phyloP scores from a whole-genome alignment of 2,113 vertebrate genomes.

The Bufo gargarizans region DNA sequence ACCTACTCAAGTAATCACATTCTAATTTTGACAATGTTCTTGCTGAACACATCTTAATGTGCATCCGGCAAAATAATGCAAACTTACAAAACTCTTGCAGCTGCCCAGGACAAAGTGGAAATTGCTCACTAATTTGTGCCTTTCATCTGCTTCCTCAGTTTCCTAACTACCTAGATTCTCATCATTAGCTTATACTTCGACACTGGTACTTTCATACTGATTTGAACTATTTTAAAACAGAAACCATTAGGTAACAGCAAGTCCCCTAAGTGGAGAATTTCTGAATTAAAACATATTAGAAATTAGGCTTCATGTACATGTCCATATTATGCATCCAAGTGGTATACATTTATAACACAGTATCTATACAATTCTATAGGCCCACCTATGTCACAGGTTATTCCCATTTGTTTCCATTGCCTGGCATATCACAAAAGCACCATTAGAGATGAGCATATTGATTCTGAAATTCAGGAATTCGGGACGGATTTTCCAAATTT shows the following conservation, averaged over 20 bases:
- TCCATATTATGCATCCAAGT: too few relatives aligned
- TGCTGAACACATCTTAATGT: constrained; percentile 37
- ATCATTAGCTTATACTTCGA: constrained; percentile 51
- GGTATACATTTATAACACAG: too few relatives aligned
- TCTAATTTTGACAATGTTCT: constrained; percentile 23
- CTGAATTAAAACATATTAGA: too few relatives aligned
- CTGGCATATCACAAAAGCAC: too few relatives aligned
- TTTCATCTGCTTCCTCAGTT: constrained; percentile 53
- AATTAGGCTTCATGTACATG: too few relatives aligned
- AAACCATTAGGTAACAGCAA: not conserved
- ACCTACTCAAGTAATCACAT: constrained; percentile 8
- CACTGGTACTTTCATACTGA: not conserved
- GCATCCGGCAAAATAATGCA: constrained; percentile 38
- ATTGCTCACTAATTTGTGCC: constrained; percentile 57
- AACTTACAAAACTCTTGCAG: constrained; percentile 34
- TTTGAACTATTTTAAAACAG: not conserved
- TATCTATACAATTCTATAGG: too few relatives aligned
- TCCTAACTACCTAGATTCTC: constrained; percentile 57
- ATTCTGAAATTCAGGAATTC: too few relatives aligned
- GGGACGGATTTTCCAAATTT: too few relatives aligned
- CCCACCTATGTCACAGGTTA: too few relatives aligned
- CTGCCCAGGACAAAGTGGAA: constrained; percentile 59
- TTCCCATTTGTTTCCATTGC: too few relatives aligned
- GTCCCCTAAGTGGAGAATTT: too few relatives aligned
- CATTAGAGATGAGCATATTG: too few relatives aligned